Conservation (phyloP, 2,797 vertebrate species). For the Cyprinella venusta region DNA sequence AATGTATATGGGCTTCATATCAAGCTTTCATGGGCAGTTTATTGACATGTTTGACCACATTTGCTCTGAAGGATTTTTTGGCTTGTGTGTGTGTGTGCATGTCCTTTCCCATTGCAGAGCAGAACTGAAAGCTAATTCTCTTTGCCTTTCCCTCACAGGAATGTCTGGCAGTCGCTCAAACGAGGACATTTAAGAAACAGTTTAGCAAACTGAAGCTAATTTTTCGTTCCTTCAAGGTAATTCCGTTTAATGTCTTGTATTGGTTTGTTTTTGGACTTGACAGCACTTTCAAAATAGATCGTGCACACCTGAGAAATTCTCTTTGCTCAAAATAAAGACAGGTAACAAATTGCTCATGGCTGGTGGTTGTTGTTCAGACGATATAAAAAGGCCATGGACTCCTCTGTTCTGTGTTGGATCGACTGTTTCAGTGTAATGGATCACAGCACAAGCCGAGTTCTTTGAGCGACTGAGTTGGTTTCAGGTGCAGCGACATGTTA, state of each 20-base stretch:
- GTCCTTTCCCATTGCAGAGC: slow-evolving; percentile 3
- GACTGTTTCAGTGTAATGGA: slow-evolving; percentile 28
- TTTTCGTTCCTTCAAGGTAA: background rate
- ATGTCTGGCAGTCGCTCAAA: slow-evolving; percentile 18
- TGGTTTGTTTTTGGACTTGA: slow-evolving; percentile 27
- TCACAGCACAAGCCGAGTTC: background rate
- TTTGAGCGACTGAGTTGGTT: background rate
- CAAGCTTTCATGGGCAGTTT: slow-evolving; percentile 17
- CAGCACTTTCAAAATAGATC: slow-evolving; percentile 31
- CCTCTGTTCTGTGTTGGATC: slow-evolving; percentile 24
- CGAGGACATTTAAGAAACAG: slow-evolving; percentile 4
- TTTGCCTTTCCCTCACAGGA: background rate
- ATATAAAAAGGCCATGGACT: slow-evolving; percentile 30
- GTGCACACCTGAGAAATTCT: slow-evolving; percentile 43
- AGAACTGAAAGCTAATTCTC: slow-evolving; percentile 17
- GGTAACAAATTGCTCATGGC: slow-evolving; percentile 48
- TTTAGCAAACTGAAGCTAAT: slow-evolving; percentile 14
- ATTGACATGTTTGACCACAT: background rate
- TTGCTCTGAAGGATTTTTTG: background rate
- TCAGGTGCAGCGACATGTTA: background rate
- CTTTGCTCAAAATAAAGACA: slow-evolving; percentile 41
- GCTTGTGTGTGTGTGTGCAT: background rate
- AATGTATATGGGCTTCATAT: slow-evolving; percentile 5
- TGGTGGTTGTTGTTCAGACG: slow-evolving; percentile 22
- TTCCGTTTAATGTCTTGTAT: slow-evolving; percentile 5